Conservation (phyloP, 2,888 invertebrate genomes). For the Stegophylla sp. region DNA sequence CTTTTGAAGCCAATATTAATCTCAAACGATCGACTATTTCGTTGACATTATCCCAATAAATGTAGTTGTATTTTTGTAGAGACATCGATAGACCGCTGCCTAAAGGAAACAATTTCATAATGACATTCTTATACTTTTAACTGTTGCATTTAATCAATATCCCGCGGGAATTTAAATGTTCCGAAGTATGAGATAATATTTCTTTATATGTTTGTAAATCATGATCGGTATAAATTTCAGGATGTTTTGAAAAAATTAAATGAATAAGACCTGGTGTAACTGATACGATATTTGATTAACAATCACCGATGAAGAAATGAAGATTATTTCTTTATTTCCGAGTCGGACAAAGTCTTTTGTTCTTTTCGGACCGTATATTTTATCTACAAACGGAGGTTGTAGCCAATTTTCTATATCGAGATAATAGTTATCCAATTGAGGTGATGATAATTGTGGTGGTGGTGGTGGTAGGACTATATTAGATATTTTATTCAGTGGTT, state of each 20-base stretch:
- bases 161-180: too few relatives aligned
- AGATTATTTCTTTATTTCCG: background rate
- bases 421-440: background rate
- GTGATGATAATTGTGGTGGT: background rate
- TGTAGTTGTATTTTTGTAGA: too few relatives aligned
- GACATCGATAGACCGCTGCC: too few relatives aligned
- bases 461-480: background rate
- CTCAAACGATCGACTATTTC: too few relatives aligned
- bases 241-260: conserved; percentile 1
- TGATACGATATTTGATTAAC: background rate
- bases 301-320: background rate
- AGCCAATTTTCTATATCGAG: background rate
- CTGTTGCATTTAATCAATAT: too few relatives aligned
- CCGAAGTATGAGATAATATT: too few relatives aligned
- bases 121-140: too few relatives aligned
- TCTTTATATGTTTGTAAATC: background rate
- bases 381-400: background rate
- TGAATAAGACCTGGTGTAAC: background rate
- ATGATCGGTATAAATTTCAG: too few relatives aligned
- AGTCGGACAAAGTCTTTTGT: background rate
- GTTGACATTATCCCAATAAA: too few relatives aligned
- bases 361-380: background rate
- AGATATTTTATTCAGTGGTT: background rate
- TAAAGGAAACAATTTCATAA: too few relatives aligned
- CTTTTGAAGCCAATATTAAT: too few relatives aligned